These are phyloP conservation scores for Glaucomys volans DNA, from an alignment of 2,113 vertebrate genomes.

Conservation along the genomic window DNA sequence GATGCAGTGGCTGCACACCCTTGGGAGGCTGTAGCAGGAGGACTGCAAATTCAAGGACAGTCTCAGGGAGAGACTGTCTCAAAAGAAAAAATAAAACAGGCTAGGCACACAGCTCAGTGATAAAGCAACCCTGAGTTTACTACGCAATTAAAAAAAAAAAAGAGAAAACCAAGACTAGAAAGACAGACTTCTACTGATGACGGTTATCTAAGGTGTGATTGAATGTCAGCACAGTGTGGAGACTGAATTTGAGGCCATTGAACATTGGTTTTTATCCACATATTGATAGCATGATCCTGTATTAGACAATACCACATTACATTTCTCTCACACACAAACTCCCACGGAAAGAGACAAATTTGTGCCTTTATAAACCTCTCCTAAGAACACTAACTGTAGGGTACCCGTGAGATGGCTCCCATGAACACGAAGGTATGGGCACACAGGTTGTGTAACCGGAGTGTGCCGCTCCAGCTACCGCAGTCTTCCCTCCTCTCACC, in stretches of 20 bases:
- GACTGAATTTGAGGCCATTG: background rate
- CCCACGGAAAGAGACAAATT: background rate
- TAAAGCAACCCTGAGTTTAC: background rate
- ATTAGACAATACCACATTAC: background rate
- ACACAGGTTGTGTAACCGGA: background rate
- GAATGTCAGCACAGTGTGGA: background rate
- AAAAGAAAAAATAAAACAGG: background rate
- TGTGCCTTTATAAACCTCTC: background rate
- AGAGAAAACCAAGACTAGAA: background rate
- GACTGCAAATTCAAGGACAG: background rate
- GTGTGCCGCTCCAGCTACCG: background rate
- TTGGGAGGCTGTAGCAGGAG: background rate
- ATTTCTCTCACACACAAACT: background rate
- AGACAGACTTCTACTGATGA: background rate
- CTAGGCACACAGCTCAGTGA: background rate
- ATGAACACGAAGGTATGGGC: background rate
- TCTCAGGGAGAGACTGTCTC: background rate
- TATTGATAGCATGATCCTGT: background rate
- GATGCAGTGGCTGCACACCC: background rate
- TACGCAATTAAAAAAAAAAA: background rate
- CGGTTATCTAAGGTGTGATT: background rate
- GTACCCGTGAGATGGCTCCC: background rate
- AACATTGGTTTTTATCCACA: background rate
- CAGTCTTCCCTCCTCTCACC: constrained; percentile 85
- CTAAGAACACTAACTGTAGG: background rate